Evolutionary conservation across 1,140 invertebrate genomes (phyloP).

Genomic region (Agraylea sexmaculata): DNA sequence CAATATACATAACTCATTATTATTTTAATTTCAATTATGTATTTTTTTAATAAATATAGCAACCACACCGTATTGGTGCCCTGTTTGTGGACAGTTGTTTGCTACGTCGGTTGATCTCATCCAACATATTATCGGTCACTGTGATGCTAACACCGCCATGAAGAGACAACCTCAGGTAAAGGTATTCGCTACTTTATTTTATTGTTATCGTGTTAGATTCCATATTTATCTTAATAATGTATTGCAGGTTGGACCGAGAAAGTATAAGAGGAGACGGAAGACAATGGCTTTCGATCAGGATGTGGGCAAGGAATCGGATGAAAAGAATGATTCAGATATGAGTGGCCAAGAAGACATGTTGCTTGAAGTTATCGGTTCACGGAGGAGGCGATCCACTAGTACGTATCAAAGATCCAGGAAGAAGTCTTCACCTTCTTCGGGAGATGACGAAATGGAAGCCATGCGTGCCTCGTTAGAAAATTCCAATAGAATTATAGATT

Average conservation of each 20-base stretch:
- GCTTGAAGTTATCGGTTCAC: too few species aligned
- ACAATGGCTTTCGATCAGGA: slow-evolving; percentile 49
- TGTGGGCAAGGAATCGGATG: slow-evolving; percentile 25
- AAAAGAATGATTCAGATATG: slow-evolving; percentile 28
- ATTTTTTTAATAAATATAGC: slow-evolving; percentile 15
- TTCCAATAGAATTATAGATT: slow-evolving; percentile 28
- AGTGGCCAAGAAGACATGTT: slow-evolving; percentile 27
- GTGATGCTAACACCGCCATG: slow-evolving; percentile 68
- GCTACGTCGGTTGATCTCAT: slow-evolving; percentile 60
- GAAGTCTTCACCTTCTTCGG: too few species aligned
- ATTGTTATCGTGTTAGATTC: background rate
- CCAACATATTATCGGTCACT: slow-evolving; percentile 68
- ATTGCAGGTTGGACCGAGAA: slow-evolving; percentile 52
- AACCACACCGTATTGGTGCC: slow-evolving; percentile 53
- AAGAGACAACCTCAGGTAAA: slow-evolving; percentile 58
- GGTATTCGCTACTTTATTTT: slow-evolving; percentile 1
- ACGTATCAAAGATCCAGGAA: too few species aligned
- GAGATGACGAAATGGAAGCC: too few species aligned
- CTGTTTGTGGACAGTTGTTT: slow-evolving; percentile 58
- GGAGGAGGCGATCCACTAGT: too few species aligned
- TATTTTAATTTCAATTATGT: slow-evolving; percentile 1
- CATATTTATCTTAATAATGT: background rate
- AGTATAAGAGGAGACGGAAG: slow-evolving; percentile 67
- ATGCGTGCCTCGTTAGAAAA: slow-evolving; percentile 12
- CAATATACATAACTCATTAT: too few species aligned